Conservation (phyloP, 2,888 invertebrate genomes). For the Mythimna loreyi region DNA sequence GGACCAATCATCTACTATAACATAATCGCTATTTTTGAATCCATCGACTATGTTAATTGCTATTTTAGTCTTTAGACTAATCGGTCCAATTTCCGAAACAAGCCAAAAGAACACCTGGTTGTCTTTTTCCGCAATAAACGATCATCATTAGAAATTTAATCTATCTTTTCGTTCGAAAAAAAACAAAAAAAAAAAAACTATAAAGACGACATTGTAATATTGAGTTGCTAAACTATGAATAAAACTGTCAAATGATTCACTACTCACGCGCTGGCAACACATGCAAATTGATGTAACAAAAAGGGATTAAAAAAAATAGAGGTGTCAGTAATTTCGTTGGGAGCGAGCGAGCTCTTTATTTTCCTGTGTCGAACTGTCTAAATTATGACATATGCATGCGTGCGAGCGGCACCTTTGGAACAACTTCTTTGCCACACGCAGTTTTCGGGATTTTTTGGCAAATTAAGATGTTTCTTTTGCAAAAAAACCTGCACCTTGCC, state of each 20-base stretch:
- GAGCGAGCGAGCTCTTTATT: constrained; percentile 62
- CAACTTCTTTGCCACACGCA: constrained; percentile 67
- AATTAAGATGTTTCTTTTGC: constrained; percentile 41
- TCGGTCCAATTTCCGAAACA: constrained; percentile 23
- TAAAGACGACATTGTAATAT: constrained; percentile 26
- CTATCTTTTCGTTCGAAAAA: constrained; percentile 11
- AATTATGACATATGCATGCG: constrained; percentile 70
- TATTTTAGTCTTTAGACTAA: constrained; percentile 20
- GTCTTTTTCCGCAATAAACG: constrained; percentile 15
- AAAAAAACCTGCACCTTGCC: background rate
- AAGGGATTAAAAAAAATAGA: constrained; percentile 47
- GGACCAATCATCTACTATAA: background rate
- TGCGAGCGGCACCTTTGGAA: constrained; percentile 52
- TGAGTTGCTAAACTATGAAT: constrained; percentile 38
- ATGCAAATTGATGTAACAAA: constrained; percentile 60
- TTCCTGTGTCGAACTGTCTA: constrained; percentile 60
- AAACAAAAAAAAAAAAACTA: constrained; percentile 4
- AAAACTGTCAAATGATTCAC: constrained; percentile 49
- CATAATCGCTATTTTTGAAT: constrained; percentile 20
- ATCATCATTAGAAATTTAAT: constrained; percentile 39
- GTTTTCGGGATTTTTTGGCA: constrained; percentile 46
- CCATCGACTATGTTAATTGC: constrained; percentile 9
- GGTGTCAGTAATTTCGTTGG: constrained; percentile 69
- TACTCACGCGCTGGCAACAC: constrained; percentile 44
- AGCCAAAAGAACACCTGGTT: constrained; percentile 35